Evolutionary conservation across 2,888 invertebrate genomes (phyloP).

Genomic region (Drosophila buzzatii): DNA sequence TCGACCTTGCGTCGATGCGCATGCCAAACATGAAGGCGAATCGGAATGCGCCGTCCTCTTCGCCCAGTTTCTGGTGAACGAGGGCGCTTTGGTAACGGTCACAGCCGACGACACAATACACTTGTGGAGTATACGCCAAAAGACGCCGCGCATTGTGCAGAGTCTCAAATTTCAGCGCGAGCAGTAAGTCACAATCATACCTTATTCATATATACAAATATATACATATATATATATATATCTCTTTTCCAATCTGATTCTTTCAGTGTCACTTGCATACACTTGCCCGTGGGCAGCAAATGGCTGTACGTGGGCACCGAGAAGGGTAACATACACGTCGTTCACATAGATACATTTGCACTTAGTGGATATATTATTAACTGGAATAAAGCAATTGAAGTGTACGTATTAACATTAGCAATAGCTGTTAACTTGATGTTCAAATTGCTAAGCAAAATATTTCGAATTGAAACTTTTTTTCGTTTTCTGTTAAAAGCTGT

Average conservation of each 20-base stretch:
- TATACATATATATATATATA: background rate
- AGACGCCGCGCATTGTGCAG: constrained; percentile 97
- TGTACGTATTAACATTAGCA: constrained; percentile 89
- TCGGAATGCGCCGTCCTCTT: constrained; percentile 90
- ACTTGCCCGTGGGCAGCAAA: constrained; percentile 98
- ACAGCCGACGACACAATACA: constrained; percentile 98
- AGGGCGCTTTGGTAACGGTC: constrained; percentile 97
- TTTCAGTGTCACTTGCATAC: constrained; percentile 95
- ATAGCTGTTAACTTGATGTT: background rate
- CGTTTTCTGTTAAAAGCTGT: too few species aligned
- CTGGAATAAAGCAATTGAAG: constrained; percentile 99
- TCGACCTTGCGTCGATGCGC: constrained; percentile 98
- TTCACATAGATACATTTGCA: constrained; percentile 97
- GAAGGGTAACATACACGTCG: constrained; percentile 98
- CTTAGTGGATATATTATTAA: constrained; percentile 99
- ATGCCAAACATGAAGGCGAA: constrained; percentile 93
- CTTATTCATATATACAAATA: background rate
- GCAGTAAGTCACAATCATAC: constrained; percentile 87
- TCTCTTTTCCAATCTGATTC: constrained; percentile 41
- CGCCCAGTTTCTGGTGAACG: constrained; percentile 97
- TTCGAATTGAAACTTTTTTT: background rate
- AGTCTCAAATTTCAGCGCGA: constrained; percentile 98
- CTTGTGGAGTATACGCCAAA: constrained; percentile 98
- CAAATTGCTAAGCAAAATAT: background rate
- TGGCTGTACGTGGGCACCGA: constrained; percentile 99